Base-by-base conservation (phyloP, 2,888 invertebrate species). In the Plusia festucae region DNA sequence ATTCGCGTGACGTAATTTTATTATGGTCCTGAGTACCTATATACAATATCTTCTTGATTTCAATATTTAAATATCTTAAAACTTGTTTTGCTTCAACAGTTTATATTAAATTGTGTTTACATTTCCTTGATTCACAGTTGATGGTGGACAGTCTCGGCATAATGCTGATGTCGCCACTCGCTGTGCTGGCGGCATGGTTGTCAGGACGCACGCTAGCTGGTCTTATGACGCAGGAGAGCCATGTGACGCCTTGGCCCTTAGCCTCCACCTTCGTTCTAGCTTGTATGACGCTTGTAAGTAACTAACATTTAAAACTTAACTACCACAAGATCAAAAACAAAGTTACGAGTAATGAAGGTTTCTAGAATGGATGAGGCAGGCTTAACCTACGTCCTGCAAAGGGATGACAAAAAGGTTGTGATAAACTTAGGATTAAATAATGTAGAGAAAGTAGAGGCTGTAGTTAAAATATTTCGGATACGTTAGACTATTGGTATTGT, bases 131-230 rank as follows among this genome's bases (percentile, higher is more conserved):
- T 70, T 73, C 9, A 9, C 85, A 95, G 95, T 74, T 95, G 53
- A 90, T 95, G 90, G 93, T 94, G 53, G 95, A 95, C 67, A 91
- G 91, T 62, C 85, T 95, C 0, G 94, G 95, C 1, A 94, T 94
- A 68, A 90, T 94, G 90, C 82, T 94, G 81, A 95, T 95, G 95
- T 93, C 94, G 0, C 95, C 94, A 0, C 84, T 95, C 0, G 95
- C 95, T 0, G 90, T 94, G 15, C 81, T 94, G 11, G 94, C 94
- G 0, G 94, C 94, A 0, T 94, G 94, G 91, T 82, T 95, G 1
- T 91, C 94, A 0, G 94, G 94, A 0, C 87, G 92, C 6, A 94
- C 94, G 0, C 84, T 95, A 20, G 90, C 93, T 0, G 91, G 93
- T 0, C 87, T 95, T 8, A 93, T 94, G 91, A 87, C 88, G 1